phyloP scores from a whole-genome alignment of 2,113 vertebrate genomes.

The Thinocorus orbignyianus region DNA sequence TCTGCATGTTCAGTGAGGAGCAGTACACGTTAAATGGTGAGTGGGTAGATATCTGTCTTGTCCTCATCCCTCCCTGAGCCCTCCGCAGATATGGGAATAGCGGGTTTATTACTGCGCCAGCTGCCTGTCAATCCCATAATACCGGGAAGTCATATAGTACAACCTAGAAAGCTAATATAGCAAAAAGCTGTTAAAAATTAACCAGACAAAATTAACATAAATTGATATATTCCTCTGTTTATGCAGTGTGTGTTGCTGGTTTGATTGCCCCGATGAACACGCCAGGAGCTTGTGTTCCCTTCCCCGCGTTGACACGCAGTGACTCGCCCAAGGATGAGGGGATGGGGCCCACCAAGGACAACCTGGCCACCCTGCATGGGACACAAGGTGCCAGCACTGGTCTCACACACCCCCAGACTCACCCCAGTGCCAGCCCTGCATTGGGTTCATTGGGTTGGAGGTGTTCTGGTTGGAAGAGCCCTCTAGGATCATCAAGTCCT shows the following conservation, averaged over 20 bases:
- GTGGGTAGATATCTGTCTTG: constrained; percentile 85
- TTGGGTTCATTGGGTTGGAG: accelerated
- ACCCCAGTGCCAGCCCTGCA: accelerated
- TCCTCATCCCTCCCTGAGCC: constrained; percentile 84
- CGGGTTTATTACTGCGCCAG: constrained; percentile 90
- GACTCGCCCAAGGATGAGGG: neutral
- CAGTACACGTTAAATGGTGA: constrained; percentile 87
- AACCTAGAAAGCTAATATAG: constrained; percentile 72
- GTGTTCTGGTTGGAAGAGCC: neutral
- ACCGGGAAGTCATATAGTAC: constrained; percentile 69
- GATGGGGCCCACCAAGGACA: accelerated
- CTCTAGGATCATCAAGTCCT: neutral
- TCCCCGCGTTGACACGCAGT: neutral
- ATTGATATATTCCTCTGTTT: constrained; percentile 71
- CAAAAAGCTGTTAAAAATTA: constrained; percentile 77
- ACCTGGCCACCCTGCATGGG: neutral
- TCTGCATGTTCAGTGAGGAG: constrained; percentile 94
- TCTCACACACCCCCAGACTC: neutral
- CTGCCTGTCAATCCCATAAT: constrained; percentile 91
- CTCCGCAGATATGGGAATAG: constrained; percentile 83
- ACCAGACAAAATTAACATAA: constrained; percentile 70
- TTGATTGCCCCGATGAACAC: constrained; percentile 22
- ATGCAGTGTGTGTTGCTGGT: constrained; percentile 37
- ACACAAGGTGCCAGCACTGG: neutral
- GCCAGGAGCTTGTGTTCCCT: neutral